A percentile compares a stretch with the other conserved stretches of the same genome.
Evolutionary conservation across 2,113 vertebrate genomes (phyloP).

Genomic region (Cynoglossus semilaevis): DNA sequence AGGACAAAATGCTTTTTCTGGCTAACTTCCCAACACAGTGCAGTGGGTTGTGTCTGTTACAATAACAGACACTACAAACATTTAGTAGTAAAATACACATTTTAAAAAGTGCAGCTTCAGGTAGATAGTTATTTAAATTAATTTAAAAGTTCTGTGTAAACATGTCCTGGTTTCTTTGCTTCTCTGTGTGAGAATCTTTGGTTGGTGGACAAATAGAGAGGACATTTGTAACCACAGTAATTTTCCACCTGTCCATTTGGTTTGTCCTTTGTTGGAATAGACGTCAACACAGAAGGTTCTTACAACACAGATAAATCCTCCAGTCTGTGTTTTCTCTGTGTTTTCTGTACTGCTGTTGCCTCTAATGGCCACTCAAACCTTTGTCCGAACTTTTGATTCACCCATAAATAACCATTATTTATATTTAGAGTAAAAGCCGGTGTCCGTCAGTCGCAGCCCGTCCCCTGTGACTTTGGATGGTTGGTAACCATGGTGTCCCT

Average conservation of each 20-base stretch:
- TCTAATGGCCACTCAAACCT: conserved; percentile 24
- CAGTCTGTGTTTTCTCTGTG: conserved; percentile 41
- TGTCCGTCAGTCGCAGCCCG: conserved; percentile 13
- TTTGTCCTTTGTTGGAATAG: conserved; percentile 28
- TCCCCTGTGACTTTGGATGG: conserved; percentile 37
- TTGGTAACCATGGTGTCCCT: conserved; percentile 64
- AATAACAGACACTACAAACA: no score
- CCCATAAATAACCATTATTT: conserved; percentile 25
- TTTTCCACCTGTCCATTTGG: no score
- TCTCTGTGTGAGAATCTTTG: no score
- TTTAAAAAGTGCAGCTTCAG: no score
- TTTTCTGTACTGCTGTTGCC: conserved; percentile 11
- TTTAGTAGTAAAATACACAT: no score
- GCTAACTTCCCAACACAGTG: no score
- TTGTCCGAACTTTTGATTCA: conserved; percentile 26
- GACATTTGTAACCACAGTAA: no score
- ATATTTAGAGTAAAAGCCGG: conserved; percentile 15
- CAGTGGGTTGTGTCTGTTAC: no score
- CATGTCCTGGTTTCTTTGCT: no score
- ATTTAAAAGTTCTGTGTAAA: no score
- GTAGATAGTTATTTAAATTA: no score
- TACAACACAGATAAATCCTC: conserved; percentile 11
- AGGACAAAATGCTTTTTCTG: conserved; percentile 22
- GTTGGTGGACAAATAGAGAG: no score
- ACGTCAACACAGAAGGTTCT: conserved; percentile 21